Evolutionary conservation across 2,888 invertebrate genomes (phyloP).

Genomic region (Polydrusus tereticollis): DNA sequence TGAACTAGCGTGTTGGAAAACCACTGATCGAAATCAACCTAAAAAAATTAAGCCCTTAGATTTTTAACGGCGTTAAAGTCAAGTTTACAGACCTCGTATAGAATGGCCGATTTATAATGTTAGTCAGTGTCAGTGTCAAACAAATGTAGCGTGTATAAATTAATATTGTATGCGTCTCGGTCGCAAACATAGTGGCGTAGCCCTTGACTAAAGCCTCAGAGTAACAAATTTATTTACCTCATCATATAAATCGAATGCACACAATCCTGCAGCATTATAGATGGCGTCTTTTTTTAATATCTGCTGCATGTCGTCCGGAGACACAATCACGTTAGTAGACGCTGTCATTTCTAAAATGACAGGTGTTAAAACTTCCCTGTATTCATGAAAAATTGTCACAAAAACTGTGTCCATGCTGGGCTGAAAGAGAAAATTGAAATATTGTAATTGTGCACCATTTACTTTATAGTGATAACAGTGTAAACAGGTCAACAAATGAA

Average conservation of each 20-base stretch:
- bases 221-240: slow-evolving; percentile 70
- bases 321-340: slow-evolving; percentile 75
- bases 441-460: too few species aligned
- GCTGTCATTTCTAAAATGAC: slow-evolving; percentile 80
- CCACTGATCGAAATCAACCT: slow-evolving; percentile 95
- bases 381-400: slow-evolving; percentile 85
- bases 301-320: slow-evolving; percentile 80
- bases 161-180: too few species aligned
- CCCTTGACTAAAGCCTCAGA: too few species aligned
- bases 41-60: too few species aligned
- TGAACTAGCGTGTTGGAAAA: slow-evolving; percentile 84
- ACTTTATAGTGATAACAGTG: too few species aligned
- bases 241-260: slow-evolving; percentile 91
- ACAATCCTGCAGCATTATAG: slow-evolving; percentile 91
- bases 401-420: slow-evolving; percentile 92
- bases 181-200: too few species aligned
- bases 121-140: too few species aligned
- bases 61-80: too few species aligned
- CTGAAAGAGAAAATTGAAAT: slow-evolving; percentile 66
- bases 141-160: too few species aligned
- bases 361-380: slow-evolving; percentile 78
- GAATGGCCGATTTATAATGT: too few species aligned
- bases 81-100: too few species aligned
- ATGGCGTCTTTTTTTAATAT: slow-evolving; percentile 93
- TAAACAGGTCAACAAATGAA: too few species aligned